Evolutionary conservation across 2,113 vertebrate species (phyloP).

Genomic region (Pygoscelis adeliae): DNA sequence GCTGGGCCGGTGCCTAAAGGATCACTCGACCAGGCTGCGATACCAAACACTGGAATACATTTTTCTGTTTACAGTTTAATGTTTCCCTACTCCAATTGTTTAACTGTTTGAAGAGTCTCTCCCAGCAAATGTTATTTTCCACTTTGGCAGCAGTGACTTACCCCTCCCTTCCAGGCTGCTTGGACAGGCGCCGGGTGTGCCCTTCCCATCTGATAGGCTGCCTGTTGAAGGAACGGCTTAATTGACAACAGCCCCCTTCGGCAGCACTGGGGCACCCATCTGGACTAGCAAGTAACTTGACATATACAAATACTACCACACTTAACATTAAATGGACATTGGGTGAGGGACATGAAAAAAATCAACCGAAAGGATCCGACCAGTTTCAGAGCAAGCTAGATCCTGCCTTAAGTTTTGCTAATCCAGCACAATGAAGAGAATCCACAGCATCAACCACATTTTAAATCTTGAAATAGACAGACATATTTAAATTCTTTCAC

Average conservation of each 20-base stretch:
- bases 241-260: rapidly evolving
- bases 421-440: background rate
- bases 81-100: background rate
- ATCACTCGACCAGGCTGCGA: rapidly evolving
- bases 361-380: background rate
- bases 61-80: background rate
- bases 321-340: background rate
- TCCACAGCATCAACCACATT: background rate
- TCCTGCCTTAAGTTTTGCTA: background rate
- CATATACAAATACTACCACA: background rate
- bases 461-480: background rate
- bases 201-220: background rate
- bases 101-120: background rate
- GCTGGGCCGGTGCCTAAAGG: background rate
- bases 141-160: background rate
- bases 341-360: background rate
- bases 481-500: background rate
- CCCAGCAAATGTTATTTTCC: background rate
- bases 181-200: background rate
- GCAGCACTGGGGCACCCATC: background rate
- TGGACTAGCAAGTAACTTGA: background rate
- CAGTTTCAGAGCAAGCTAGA: background rate
- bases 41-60: background rate
- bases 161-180: constrained; percentile 7
- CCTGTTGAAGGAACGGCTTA: background rate